Percentiles rank a stretch among this genome's conserved stretches.
Evolutionary conservation across 1,140 invertebrate genomes (phyloP).

Genomic region (Conus ventricosus): DNA sequence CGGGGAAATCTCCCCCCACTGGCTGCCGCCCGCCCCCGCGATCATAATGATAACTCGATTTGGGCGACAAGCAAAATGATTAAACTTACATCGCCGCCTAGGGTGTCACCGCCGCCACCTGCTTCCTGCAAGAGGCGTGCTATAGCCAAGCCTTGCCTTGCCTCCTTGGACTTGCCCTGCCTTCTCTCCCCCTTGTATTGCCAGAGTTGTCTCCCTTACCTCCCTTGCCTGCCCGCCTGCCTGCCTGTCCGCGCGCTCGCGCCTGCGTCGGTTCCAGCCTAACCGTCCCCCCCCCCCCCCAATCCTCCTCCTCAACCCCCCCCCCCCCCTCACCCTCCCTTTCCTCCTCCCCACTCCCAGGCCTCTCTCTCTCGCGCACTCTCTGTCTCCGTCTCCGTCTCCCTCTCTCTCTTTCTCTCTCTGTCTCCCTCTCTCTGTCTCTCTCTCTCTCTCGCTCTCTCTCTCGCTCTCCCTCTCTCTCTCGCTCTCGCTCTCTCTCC

Average conservation of each 20-base stretch:
- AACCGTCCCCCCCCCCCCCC: too few species aligned
- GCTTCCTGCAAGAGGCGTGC: slow-evolving; percentile 33
- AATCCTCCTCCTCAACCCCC: too few species aligned
- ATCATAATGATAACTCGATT: slow-evolving; percentile 43
- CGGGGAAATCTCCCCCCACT: slow-evolving; percentile 44
- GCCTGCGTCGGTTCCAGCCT: too few species aligned
- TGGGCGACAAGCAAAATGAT: slow-evolving; percentile 48
- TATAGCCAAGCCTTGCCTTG: neutral
- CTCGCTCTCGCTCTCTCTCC: neutral
- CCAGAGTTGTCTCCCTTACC: too few species aligned
- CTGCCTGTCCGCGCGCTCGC: too few species aligned
- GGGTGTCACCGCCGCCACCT: slow-evolving; percentile 41
- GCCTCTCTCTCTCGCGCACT: neutral
- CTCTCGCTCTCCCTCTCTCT: neutral
- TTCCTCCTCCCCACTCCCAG: neutral
- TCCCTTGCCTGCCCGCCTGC: too few species aligned
- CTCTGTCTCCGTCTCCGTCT: neutral
- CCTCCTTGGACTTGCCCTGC: neutral
- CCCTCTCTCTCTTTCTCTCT: too few species aligned
- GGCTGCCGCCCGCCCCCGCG: neutral
- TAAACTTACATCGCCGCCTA: slow-evolving; percentile 47
- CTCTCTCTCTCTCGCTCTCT: neutral
- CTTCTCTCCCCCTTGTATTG: too few species aligned
- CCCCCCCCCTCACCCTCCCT: neutral
- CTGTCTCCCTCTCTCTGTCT: neutral